A percentile compares a stretch with the other conserved stretches of the same genome.
Conservation (phyloP, 1,140 invertebrate species). For the Callitettix versicolor region DNA sequence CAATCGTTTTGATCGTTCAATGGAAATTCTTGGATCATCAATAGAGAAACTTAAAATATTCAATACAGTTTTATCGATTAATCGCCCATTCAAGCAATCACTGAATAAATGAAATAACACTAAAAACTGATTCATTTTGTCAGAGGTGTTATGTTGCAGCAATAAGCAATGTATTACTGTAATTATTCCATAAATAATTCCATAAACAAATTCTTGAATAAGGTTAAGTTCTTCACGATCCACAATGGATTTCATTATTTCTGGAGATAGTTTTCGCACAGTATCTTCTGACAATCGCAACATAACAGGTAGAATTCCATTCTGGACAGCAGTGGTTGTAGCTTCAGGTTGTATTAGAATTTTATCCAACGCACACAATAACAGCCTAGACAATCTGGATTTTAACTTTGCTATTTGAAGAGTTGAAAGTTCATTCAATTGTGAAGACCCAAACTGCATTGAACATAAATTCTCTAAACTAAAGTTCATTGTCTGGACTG, state of each 20-base stretch:
- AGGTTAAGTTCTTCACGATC: background rate
- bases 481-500: constrained; percentile 48
- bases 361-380: constrained; percentile 45
- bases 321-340: constrained; percentile 46
- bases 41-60: constrained; percentile 41
- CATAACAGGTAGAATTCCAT: constrained; percentile 48
- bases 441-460: constrained; percentile 42
- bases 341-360: constrained; percentile 44
- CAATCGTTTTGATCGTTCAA: constrained; percentile 40
- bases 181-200: constrained; percentile 44
- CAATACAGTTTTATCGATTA: constrained; percentile 44
- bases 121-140: constrained; percentile 46
- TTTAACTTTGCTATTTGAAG: constrained; percentile 39
- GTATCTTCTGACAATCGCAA: constrained; percentile 46
- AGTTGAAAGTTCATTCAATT: constrained; percentile 20
- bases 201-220: constrained; percentile 44
- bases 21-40: constrained; percentile 32
- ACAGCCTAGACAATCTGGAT: constrained; percentile 42
- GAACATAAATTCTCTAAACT: constrained; percentile 46
- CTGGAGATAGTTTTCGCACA: constrained; percentile 31
- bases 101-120: constrained; percentile 48
- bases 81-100: constrained; percentile 44
- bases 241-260: background rate
- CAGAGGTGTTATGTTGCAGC: constrained; percentile 37
- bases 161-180: constrained; percentile 48